Conservation (phyloP, 2,797 vertebrate genomes). For the Alosa sapidissima region DNA sequence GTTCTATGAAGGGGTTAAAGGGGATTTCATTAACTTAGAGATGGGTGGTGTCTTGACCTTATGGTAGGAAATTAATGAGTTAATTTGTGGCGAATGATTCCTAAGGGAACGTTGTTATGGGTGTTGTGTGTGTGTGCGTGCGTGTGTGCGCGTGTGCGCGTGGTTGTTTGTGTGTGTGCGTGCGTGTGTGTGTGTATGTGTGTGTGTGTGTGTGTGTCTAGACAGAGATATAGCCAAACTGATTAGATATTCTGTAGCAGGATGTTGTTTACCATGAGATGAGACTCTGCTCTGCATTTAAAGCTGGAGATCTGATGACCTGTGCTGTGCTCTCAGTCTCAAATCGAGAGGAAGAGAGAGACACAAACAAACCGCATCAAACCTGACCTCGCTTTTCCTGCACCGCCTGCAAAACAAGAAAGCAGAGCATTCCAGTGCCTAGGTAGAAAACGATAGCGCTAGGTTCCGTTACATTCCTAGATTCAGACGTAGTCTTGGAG, state of each 20-base stretch:
- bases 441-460: neutral
- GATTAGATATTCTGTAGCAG: constrained; percentile 9
- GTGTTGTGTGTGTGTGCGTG: neutral
- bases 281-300: constrained; percentile 57
- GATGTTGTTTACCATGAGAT: constrained; percentile 44
- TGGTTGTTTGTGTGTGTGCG: neutral
- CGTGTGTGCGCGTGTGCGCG: neutral
- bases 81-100: neutral
- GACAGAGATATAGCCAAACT: neutral
- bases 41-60: neutral
- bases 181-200: neutral
- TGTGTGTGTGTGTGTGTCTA: neutral
- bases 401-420: neutral
- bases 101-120: neutral
- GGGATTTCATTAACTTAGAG: neutral
- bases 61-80: neutral
- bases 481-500: neutral
- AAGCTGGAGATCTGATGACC: constrained; percentile 33
- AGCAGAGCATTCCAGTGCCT: neutral
- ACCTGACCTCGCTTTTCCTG: neutral
- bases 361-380: constrained; percentile 39
- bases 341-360: constrained; percentile 6
- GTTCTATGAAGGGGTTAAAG: neutral
- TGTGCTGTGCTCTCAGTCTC: neutral
- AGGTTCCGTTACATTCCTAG: neutral